Percentiles rank a stretch among this genome's conserved stretches.
phyloP scores from a whole-genome alignment of 2,113 vertebrate species.

The Carassius auratus region DNA sequence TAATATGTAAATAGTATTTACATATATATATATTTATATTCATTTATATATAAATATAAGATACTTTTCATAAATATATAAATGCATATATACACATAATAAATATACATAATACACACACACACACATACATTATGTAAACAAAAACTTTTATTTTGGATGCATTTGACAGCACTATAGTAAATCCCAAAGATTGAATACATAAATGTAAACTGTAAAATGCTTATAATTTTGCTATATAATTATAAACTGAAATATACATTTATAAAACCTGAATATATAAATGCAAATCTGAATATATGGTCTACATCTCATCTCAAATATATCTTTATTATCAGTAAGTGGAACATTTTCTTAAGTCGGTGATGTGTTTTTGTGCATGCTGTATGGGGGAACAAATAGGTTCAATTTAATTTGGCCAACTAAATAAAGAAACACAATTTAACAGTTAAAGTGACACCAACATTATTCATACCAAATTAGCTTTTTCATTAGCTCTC shows the following conservation, averaged over 20 bases:
- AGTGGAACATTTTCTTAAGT: background rate
- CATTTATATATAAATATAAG: too few relatives aligned
- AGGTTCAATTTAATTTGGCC: background rate
- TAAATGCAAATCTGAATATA: background rate
- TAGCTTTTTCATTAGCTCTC: background rate
- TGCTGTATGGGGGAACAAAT: background rate
- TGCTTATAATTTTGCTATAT: background rate
- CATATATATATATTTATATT: too few relatives aligned
- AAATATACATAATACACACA: too few relatives aligned
- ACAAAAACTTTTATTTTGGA: too few relatives aligned
- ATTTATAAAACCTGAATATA: background rate
- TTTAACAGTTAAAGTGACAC: background rate
- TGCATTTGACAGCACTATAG: background rate
- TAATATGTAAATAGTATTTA: too few relatives aligned
- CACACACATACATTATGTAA: too few relatives aligned
- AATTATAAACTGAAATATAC: background rate
- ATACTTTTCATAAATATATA: too few relatives aligned
- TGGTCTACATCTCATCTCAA: background rate
- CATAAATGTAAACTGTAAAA: background rate
- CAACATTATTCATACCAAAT: background rate
- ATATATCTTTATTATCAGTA: background rate
- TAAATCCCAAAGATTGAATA: background rate
- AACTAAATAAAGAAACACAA: background rate
- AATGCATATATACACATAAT: too few relatives aligned
- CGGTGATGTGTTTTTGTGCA: background rate